Conservation (phyloP, 1,140 invertebrate species). For the Camponotus vicinus region DNA sequence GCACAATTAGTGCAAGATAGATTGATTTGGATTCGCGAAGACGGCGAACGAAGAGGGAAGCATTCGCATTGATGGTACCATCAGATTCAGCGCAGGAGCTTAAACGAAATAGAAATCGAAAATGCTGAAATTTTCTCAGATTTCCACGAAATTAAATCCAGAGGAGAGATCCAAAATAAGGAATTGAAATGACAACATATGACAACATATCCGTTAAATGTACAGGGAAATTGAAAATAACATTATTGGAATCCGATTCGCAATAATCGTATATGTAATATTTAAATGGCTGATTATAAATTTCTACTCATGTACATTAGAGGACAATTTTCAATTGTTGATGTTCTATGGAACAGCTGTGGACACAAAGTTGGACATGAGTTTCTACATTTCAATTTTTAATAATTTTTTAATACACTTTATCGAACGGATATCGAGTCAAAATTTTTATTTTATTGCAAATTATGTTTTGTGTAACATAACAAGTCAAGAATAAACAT, state of each 20-base stretch:
- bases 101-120: slow-evolving; percentile 27
- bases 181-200: neutral
- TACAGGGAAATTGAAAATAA: neutral
- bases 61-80: slow-evolving; percentile 31
- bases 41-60: neutral
- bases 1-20: slow-evolving; percentile 38
- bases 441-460: neutral
- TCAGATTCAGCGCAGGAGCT: slow-evolving; percentile 34
- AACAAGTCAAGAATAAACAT: neutral
- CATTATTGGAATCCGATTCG: neutral
- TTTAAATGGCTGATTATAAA: neutral
- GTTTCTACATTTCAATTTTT: neutral
- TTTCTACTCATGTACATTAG: neutral
- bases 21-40: slow-evolving; percentile 28
- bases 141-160: neutral
- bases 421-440: neutral
- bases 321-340: neutral
- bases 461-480: neutral
- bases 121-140: slow-evolving; percentile 32
- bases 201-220: neutral
- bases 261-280: neutral
- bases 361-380: neutral
- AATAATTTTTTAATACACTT: slow-evolving; percentile 14
- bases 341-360: neutral
- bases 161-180: neutral